These are phyloP conservation scores for Iguana delicatissima DNA, from an alignment of 2,797 vertebrate species.

Conservation along the genomic window DNA sequence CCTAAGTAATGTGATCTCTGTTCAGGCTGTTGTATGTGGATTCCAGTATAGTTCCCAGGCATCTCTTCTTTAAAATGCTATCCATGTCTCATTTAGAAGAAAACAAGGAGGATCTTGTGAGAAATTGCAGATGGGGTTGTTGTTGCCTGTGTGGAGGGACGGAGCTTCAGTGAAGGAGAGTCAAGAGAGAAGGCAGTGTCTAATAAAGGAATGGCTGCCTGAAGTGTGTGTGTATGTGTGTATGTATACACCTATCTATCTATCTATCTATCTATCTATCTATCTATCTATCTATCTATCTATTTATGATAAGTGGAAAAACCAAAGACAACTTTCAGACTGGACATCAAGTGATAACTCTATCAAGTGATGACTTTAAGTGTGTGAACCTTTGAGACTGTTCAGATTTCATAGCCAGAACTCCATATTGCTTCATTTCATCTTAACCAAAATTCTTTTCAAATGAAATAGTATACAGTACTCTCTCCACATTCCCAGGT, in stretches of 20 bases:
- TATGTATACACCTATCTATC: too few species aligned
- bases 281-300: background rate
- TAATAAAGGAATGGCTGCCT: background rate
- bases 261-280: background rate
- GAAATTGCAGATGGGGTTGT: background rate
- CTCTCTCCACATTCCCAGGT: too few species aligned
- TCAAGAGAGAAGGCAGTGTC: background rate
- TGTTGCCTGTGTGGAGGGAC: background rate
- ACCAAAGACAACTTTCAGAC: background rate
- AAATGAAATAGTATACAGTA: background rate
- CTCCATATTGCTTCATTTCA: background rate
- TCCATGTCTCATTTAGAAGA: background rate
- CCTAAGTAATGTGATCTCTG: conserved; percentile 30
- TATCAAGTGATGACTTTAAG: background rate
- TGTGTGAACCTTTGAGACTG: background rate
- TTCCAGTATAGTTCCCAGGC: conserved; percentile 14
- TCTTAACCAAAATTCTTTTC: background rate
- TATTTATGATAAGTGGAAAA: background rate
- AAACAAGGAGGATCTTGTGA: conserved; percentile 7
- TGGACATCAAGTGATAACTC: background rate
- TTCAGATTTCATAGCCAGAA: background rate
- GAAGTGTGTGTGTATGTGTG: too few species aligned
- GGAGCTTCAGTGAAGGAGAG: background rate
- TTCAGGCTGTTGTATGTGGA: conserved; percentile 23
- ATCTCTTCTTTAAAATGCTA: conserved; percentile 16